A percentile compares a stretch with the other conserved stretches of the same genome.
These are phyloP conservation scores for Anneissia japonica DNA, from an alignment of 35 echinoderm and acorn worm genomes.

Conservation along the genomic window DNA sequence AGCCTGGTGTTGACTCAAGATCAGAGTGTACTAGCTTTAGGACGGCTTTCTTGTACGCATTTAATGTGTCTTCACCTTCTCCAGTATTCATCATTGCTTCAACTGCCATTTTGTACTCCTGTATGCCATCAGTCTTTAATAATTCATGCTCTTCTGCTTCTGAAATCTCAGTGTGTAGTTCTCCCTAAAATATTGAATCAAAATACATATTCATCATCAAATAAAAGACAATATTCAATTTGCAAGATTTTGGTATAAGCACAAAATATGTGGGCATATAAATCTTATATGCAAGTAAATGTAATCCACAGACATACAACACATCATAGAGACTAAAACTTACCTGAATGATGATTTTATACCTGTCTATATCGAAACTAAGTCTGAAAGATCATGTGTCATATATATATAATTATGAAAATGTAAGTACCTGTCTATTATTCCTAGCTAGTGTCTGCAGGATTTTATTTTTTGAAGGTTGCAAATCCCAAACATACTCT, in stretches of 20 bases:
- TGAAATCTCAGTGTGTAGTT: neutral
- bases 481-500: conserved; percentile 34
- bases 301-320: neutral
- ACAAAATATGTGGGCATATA: neutral
- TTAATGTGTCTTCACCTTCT: neutral
- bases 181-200: neutral
- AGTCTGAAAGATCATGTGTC: neutral
- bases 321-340: too few species aligned
- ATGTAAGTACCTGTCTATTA: conserved; percentile 2
- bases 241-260: neutral
- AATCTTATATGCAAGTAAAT: neutral
- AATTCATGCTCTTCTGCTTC: neutral
- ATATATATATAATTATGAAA: neutral
- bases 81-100: neutral
- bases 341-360: neutral
- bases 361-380: neutral
- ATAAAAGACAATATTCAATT: neutral
- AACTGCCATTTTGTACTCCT: neutral
- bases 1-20: neutral
- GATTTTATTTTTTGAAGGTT: conserved; percentile 16
- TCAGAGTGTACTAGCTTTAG: neutral
- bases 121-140: neutral
- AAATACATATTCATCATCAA: neutral
- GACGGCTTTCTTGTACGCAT: neutral
- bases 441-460: conserved; percentile 5